A percentile compares a stretch with the other conserved stretches of the same genome.
phyloP scores from a whole-genome alignment of 64 coral and sea anemone genomes.

The Porites lutea region DNA sequence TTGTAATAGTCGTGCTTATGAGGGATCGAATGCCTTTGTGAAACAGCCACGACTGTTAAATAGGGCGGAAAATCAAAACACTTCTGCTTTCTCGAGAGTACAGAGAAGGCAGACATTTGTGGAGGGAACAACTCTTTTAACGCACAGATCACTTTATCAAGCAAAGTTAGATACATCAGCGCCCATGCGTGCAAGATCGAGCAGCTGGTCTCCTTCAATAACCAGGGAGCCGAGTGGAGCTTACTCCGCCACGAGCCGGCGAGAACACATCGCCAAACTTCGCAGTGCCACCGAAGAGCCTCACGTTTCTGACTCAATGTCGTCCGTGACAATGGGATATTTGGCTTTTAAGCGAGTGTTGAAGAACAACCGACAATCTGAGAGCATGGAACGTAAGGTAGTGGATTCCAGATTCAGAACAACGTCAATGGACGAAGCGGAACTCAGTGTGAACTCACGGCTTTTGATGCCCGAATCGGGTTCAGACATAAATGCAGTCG shows the following conservation, averaged over 20 bases:
- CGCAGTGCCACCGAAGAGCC: neutral
- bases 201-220: neutral
- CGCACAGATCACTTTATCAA: neutral
- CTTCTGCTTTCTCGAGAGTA: neutral
- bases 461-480: neutral
- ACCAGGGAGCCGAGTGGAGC: neutral
- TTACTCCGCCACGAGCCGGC: neutral
- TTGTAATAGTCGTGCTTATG: neutral
- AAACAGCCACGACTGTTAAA: neutral
- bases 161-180: neutral
- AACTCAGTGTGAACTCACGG: slow-evolving; percentile 2
- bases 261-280: too few relatives aligned
- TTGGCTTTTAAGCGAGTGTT: slow-evolving; percentile 35
- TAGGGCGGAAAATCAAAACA: neutral
- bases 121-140: neutral
- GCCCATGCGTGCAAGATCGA: neutral
- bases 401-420: slow-evolving; percentile 10
- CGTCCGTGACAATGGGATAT: slow-evolving; percentile 10
- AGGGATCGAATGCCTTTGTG: neutral
- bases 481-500: neutral
- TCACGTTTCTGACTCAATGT: slow-evolving; percentile 23
- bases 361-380: neutral
- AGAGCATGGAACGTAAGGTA: neutral
- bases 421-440: neutral
- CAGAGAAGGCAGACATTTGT: neutral